A percentile compares a stretch with the other conserved stretches of the same genome.
phyloP scores from a whole-genome alignment of 1,140 invertebrate genomes.

The Aleiodes sp. region DNA sequence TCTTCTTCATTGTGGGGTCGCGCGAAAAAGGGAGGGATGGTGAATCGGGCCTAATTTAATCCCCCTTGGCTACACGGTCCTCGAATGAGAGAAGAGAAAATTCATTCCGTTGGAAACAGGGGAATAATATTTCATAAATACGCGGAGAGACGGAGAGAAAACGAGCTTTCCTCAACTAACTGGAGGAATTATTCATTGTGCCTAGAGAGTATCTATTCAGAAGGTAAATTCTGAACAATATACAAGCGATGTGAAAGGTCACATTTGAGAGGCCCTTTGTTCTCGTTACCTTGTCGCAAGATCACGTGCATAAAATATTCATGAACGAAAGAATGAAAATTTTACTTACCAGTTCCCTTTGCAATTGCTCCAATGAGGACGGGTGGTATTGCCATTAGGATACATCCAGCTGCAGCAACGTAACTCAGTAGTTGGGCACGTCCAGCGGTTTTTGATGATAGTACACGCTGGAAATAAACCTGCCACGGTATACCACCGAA shows the following conservation, averaged over 20 bases:
- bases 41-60: conserved; percentile 57
- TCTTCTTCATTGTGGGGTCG: background rate
- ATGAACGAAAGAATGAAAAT: conserved; percentile 17
- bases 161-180: background rate
- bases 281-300: background rate
- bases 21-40: no score
- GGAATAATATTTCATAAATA: conserved; percentile 28
- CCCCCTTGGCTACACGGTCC: conserved; percentile 33
- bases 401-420: conserved; percentile 93
- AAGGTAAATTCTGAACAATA: background rate
- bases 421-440: conserved; percentile 96
- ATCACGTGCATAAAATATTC: background rate
- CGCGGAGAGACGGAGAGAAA: background rate
- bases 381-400: conserved; percentile 96
- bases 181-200: background rate
- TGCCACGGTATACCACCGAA: conserved; percentile 99
- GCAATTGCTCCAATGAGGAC: conserved; percentile 96
- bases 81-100: background rate
- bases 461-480: conserved; percentile 97
- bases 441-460: conserved; percentile 93
- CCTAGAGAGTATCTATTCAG: no score
- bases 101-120: background rate
- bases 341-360: conserved; percentile 85
- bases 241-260: background rate
- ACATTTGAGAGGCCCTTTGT: background rate